Percentiles rank a stretch among this genome's conserved stretches.
Conservation (phyloP, 2,888 invertebrate species). For the Hirtodrosophila duncani region DNA sequence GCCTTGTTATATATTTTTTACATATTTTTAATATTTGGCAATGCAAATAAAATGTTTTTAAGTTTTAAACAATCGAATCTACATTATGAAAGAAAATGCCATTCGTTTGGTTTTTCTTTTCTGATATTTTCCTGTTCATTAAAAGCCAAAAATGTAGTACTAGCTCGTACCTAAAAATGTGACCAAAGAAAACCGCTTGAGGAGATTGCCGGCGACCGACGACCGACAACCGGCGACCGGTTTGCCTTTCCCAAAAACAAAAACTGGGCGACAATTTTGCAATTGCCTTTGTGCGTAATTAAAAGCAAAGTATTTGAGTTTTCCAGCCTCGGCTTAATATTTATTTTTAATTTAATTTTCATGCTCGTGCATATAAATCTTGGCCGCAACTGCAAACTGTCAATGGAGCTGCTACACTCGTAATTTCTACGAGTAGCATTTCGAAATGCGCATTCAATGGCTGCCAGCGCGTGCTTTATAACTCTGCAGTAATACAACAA, state of each 20-base stretch:
- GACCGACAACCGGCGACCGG: constrained; percentile 51
- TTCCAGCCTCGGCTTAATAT: constrained; percentile 11
- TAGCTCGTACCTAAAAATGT: constrained; percentile 23
- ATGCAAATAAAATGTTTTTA: constrained; percentile 2
- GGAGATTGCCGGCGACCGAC: constrained; percentile 5
- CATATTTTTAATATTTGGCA: constrained; percentile 23
- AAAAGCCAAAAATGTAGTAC: not conserved
- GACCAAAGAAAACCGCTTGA: constrained; percentile 25
- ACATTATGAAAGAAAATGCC: constrained; percentile 26
- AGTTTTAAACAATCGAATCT: too few species aligned
- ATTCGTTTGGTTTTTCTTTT: not conserved
- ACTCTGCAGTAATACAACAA: constrained; percentile 14
- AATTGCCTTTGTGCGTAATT: constrained; percentile 64
- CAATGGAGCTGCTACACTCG: constrained; percentile 19
- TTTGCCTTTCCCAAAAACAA: constrained; percentile 64
- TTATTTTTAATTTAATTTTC: constrained; percentile 35
- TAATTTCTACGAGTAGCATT: constrained; percentile 63
- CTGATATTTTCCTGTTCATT: too few species aligned
- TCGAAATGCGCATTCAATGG: constrained; percentile 52
- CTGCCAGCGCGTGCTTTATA: too few species aligned
- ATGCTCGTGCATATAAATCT: constrained; percentile 34
- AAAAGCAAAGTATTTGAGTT: constrained; percentile 64
- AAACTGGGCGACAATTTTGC: constrained; percentile 49
- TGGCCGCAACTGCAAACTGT: constrained; percentile 19
- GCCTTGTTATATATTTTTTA: too few species aligned